These are phyloP conservation scores for Ischnus inquisitorius DNA, from an alignment of 2,888 invertebrate genomes.

Conservation along the genomic window DNA sequence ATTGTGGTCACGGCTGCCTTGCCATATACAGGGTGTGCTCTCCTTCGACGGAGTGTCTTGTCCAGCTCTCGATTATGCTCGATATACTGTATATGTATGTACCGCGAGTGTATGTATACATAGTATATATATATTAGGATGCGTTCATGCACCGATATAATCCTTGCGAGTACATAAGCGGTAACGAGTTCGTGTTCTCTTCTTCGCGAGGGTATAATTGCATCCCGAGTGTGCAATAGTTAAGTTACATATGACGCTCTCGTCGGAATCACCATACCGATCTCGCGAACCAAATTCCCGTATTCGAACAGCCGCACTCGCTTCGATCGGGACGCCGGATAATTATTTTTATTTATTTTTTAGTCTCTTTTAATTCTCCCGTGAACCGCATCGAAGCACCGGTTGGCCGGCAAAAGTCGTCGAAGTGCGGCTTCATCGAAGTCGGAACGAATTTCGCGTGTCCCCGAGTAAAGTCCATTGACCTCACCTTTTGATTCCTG, in stretches of 20 bases:
- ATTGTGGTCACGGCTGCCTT: slow-evolving; percentile 62
- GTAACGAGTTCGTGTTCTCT: slow-evolving; percentile 4
- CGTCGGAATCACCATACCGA: background rate
- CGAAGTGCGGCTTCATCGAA: slow-evolving; percentile 3
- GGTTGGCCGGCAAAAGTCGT: background rate
- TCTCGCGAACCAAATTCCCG: slow-evolving; percentile 7
- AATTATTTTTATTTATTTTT: background rate
- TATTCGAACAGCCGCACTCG: background rate
- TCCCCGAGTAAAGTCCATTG: slow-evolving; percentile 53
- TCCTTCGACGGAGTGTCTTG: slow-evolving; percentile 37
- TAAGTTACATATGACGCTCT: background rate
- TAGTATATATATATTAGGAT: background rate
- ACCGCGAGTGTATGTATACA: background rate
- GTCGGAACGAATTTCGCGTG: slow-evolving; percentile 60
- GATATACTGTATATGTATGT: background rate
- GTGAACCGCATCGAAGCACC: background rate
- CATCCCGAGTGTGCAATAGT: background rate
- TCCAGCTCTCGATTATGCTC: slow-evolving; percentile 35
- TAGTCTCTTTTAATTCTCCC: background rate
- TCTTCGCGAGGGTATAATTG: slow-evolving; percentile 3
- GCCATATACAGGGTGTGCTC: slow-evolving; percentile 67
- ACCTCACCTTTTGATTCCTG: slow-evolving; percentile 56
- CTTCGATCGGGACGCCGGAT: background rate
- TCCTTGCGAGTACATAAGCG: background rate
- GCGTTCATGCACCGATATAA: slow-evolving; percentile 10